phyloP scores from a whole-genome alignment of 2,797 vertebrate genomes.

The Labeo calbasu region DNA sequence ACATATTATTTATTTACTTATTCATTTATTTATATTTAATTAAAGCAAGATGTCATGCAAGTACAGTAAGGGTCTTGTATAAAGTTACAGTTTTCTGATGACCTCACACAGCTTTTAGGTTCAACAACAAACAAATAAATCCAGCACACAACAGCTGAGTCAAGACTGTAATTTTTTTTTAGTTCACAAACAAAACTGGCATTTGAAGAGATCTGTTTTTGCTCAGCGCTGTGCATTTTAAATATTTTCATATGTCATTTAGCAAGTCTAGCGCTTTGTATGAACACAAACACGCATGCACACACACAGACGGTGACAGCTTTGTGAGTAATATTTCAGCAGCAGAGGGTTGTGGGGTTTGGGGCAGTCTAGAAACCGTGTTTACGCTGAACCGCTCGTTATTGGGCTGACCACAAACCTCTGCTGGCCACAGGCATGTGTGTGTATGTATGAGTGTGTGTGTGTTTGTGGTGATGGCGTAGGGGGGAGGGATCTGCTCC shows the following conservation, averaged over 20 bases:
- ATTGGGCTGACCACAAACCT: constrained; percentile 80
- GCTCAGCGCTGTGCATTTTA: constrained; percentile 41
- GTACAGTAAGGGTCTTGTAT: background rate
- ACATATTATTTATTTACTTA: too few relatives aligned
- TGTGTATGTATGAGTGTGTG: constrained; percentile 69
- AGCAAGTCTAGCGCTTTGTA: constrained; percentile 12
- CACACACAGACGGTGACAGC: constrained; percentile 51
- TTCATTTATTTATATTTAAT: too few relatives aligned
- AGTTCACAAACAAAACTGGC: constrained; percentile 22
- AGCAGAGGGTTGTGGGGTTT: constrained; percentile 60
- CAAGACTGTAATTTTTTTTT: constrained; percentile 16
- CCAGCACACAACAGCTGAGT: constrained; percentile 35
- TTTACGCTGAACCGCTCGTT: constrained; percentile 75
- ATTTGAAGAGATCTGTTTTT: constrained; percentile 45
- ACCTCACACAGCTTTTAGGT: constrained; percentile 5
- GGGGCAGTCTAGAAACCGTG: constrained; percentile 79
- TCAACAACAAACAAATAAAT: constrained; percentile 32
- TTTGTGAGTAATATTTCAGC: constrained; percentile 68
- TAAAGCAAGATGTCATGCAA: background rate
- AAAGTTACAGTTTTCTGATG: background rate
- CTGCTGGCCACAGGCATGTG: constrained; percentile 81
- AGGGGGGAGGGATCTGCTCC: constrained; percentile 45
- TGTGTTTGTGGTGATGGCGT: constrained; percentile 57
- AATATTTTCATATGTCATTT: constrained; percentile 48
- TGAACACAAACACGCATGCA: constrained; percentile 31